Conservation (phyloP, 2,113 vertebrate species). For the Microtus pennsylvanicus region DNA sequence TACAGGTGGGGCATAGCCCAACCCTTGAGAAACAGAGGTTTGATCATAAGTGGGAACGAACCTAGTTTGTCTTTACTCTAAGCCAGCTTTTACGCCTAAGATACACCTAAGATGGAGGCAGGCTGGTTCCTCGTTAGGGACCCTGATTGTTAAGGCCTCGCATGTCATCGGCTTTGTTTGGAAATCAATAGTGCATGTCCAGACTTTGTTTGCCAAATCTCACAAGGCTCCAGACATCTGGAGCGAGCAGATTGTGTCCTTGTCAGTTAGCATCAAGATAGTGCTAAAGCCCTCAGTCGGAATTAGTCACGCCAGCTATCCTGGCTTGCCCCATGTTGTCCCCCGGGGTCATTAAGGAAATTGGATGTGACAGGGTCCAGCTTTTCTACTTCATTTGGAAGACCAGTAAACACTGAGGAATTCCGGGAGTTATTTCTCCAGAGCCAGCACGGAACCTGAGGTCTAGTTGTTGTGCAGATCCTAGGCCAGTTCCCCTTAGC, state of each 20-base stretch:
- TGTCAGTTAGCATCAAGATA: slow-evolving; percentile 39
- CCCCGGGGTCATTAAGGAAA: slow-evolving; percentile 26
- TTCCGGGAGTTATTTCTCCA: slow-evolving; percentile 30
- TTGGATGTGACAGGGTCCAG: slow-evolving; percentile 48
- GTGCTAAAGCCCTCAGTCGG: slow-evolving; percentile 56
- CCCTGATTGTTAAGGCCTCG: background rate
- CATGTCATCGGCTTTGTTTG: background rate
- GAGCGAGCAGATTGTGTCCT: slow-evolving; percentile 36
- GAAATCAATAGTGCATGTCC: slow-evolving; percentile 18
- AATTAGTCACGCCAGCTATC: slow-evolving; percentile 27
- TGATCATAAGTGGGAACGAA: background rate
- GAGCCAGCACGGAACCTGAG: background rate
- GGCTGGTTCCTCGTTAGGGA: background rate
- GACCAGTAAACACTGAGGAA: slow-evolving; percentile 5
- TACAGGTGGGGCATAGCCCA: background rate
- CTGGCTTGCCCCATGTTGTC: slow-evolving; percentile 25
- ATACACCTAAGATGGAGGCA: background rate
- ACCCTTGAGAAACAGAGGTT: background rate
- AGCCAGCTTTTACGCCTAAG: no score
- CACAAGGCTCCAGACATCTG: slow-evolving; percentile 8
- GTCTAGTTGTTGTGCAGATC: slow-evolving; percentile 32
- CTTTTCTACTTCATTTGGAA: slow-evolving; percentile 48
- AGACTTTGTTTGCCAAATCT: slow-evolving; percentile 34
- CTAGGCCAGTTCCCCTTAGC: background rate
- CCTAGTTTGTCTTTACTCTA: background rate